These are phyloP conservation scores for Myrmecobius fasciatus DNA, from an alignment of 2,113 vertebrate genomes.

Conservation along the genomic window DNA sequence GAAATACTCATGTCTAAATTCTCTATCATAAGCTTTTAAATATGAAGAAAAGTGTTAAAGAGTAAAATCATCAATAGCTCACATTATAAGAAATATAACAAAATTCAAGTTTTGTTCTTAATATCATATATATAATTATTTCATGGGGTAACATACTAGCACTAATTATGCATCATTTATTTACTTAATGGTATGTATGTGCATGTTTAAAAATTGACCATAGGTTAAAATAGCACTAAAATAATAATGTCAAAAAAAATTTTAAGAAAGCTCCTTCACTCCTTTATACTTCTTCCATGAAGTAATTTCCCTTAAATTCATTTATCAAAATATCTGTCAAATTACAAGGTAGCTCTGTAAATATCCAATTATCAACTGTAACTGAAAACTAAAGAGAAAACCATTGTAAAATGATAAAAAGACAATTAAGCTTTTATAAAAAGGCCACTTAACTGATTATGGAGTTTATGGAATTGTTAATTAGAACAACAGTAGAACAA, in stretches of 20 bases:
- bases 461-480: background rate
- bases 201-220: background rate
- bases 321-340: background rate
- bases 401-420: background rate
- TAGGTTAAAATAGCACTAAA: background rate
- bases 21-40: background rate
- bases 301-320: background rate
- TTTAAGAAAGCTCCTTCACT: background rate
- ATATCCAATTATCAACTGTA: background rate
- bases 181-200: background rate
- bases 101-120: background rate
- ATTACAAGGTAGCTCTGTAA: background rate
- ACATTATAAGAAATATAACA: background rate
- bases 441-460: background rate
- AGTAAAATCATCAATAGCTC: background rate
- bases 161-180: background rate
- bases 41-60: background rate
- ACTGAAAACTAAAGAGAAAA: background rate
- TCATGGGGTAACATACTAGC: background rate
- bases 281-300: background rate
- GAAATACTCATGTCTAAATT: background rate
- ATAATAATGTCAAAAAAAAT: background rate
- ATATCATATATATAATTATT: background rate
- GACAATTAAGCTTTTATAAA: background rate
- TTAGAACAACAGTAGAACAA: background rate